Evolutionary conservation across 2,888 invertebrate genomes (phyloP).

Genomic region (Heliconius sara): DNA sequence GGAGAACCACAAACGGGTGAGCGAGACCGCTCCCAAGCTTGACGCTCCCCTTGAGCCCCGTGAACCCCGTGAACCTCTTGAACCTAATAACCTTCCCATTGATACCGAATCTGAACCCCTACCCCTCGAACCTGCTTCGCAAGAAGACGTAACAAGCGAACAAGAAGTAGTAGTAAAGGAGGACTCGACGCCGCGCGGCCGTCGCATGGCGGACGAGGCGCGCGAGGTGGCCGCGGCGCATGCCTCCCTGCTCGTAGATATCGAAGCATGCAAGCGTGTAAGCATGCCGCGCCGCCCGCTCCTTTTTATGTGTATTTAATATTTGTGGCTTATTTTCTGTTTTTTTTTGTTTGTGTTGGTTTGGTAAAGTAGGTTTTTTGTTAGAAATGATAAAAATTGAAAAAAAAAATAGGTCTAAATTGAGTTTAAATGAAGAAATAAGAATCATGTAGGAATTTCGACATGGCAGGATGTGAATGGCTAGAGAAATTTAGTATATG

Average conservation of each 20-base stretch:
- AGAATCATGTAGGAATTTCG: no score
- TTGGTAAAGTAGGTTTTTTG: slow-evolving; percentile 17
- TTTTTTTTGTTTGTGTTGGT: slow-evolving; percentile 49
- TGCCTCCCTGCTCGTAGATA: slow-evolving; percentile 83
- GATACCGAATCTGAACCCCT: slow-evolving; percentile 44
- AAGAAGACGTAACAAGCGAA: slow-evolving; percentile 62
- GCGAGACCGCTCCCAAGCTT: slow-evolving; percentile 84
- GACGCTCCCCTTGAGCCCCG: slow-evolving; percentile 55
- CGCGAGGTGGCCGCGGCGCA: slow-evolving; percentile 80
- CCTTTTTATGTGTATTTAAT: slow-evolving; percentile 52
- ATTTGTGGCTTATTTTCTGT: slow-evolving; percentile 55
- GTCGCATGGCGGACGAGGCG: slow-evolving; percentile 78
- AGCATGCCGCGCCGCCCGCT: slow-evolving; percentile 84
- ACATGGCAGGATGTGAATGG: background rate
- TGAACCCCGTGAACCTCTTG: slow-evolving; percentile 53
- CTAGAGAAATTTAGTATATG: background rate
- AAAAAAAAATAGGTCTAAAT: no score
- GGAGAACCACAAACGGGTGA: slow-evolving; percentile 99
- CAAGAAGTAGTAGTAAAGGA: slow-evolving; percentile 79
- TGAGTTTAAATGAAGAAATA: no score
- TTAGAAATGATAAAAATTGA: background rate
- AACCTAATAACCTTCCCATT: slow-evolving; percentile 54
- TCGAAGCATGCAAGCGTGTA: slow-evolving; percentile 88
- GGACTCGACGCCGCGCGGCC: slow-evolving; percentile 74
- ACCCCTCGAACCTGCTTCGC: slow-evolving; percentile 62